Evolutionary conservation across 2,113 vertebrate genomes (phyloP).

Genomic region (Nymphicus hollandicus): DNA sequence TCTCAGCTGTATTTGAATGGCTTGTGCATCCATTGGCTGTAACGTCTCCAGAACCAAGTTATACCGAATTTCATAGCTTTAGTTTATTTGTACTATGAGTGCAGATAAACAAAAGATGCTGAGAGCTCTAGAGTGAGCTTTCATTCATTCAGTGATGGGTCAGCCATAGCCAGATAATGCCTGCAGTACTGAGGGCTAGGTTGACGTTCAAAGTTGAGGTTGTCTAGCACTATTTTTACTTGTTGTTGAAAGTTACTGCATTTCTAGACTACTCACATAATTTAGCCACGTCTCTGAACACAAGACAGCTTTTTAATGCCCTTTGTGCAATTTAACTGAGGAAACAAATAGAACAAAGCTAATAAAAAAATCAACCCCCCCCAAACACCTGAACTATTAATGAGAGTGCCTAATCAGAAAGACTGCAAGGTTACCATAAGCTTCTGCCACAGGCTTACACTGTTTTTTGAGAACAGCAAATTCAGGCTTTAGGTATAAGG

Average conservation of each 20-base stretch:
- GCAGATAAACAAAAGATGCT: background rate
- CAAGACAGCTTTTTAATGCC: background rate
- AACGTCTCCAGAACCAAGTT: background rate
- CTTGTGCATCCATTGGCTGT: background rate
- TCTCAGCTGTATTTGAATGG: background rate
- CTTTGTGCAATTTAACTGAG: background rate
- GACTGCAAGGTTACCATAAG: background rate
- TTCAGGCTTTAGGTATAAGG: background rate
- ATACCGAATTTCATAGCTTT: background rate
- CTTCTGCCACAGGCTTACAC: constrained; percentile 1
- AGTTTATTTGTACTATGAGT: background rate
- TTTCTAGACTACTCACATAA: background rate
- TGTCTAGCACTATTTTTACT: background rate
- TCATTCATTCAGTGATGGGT: background rate
- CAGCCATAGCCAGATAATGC: background rate
- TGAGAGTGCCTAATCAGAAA: background rate
- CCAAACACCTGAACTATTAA: background rate
- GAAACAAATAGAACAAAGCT: background rate
- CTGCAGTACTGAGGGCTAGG: background rate
- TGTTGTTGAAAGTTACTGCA: background rate
- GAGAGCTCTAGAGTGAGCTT: background rate
- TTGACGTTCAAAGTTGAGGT: background rate
- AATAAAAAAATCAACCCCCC: background rate
- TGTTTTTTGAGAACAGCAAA: background rate
- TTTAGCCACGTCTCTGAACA: background rate